Percentiles rank a stretch among this genome's conserved stretches.
Conservation (phyloP, 2,113 vertebrate genomes). For the Steatornis caripensis region DNA sequence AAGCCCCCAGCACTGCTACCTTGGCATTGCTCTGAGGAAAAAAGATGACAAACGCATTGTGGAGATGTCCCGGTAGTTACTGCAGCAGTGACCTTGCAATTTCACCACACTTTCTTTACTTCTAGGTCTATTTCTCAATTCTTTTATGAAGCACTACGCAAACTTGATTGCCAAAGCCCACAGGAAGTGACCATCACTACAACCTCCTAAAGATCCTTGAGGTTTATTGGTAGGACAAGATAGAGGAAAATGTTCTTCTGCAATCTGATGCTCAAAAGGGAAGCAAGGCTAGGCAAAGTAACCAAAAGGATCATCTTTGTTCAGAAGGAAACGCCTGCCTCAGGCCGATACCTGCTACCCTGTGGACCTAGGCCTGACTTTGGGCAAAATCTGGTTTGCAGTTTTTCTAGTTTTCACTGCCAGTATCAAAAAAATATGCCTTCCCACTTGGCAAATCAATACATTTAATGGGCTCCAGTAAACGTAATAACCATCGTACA, state of each 20-base stretch:
- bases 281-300: neutral
- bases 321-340: neutral
- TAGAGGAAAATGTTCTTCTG: neutral
- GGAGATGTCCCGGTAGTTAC: neutral
- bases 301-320: neutral
- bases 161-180: neutral
- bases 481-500: neutral
- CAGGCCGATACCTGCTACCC: neutral
- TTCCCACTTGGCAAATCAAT: neutral
- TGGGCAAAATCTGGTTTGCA: neutral
- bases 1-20: slow-evolving; percentile 92
- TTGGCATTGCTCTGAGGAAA: slow-evolving; percentile 81
- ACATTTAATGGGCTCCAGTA: neutral
- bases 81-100: neutral
- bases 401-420: neutral
- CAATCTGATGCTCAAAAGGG: neutral
- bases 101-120: neutral
- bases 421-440: accelerated
- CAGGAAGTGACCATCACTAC: accelerated
- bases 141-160: neutral
- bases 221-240: neutral
- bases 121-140: neutral
- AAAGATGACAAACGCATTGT: neutral
- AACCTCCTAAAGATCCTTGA: neutral
- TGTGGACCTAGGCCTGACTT: neutral